These are phyloP conservation scores for Chrysolina americana DNA, from an alignment of 2,888 invertebrate genomes.

Conservation along the genomic window DNA sequence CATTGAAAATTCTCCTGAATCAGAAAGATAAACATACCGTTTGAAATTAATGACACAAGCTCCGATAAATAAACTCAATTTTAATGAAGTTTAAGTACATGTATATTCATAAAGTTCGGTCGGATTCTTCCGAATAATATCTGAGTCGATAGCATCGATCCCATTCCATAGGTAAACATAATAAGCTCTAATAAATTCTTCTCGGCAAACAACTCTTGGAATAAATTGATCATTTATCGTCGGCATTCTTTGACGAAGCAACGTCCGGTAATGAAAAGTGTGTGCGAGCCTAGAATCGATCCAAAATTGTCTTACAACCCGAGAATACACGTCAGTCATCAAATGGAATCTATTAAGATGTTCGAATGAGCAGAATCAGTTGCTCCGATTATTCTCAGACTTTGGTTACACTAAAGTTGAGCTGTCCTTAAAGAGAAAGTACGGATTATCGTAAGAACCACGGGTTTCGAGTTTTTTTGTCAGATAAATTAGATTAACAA, in stretches of 20 bases:
- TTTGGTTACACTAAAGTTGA: no score
- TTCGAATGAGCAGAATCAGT: neutral
- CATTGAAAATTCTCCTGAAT: no score
- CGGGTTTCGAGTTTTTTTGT: no score
- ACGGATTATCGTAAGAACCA: no score
- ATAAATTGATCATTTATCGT: conserved; percentile 33
- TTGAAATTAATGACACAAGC: no score
- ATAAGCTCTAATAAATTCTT: conserved; percentile 26
- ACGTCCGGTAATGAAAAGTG: conserved; percentile 7
- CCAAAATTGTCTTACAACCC: conserved; percentile 8
- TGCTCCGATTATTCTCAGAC: neutral
- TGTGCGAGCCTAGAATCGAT: neutral
- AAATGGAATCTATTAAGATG: neutral
- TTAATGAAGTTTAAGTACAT: neutral
- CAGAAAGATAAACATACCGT: no score
- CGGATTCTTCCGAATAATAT: neutral
- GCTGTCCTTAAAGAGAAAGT: no score
- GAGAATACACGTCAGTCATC: conserved; percentile 5
- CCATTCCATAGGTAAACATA: conserved; percentile 29
- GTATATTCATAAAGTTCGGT: neutral
- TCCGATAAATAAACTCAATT: neutral
- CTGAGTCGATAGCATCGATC: conserved; percentile 21
- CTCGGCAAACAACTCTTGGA: conserved; percentile 28
- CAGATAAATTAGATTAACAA: no score
- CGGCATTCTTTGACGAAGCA: conserved; percentile 21